Percentiles rank a stretch among this genome's conserved stretches.
Evolutionary conservation across 2,797 vertebrate species (phyloP).

Genomic region (Macroramphosus scolopax): DNA sequence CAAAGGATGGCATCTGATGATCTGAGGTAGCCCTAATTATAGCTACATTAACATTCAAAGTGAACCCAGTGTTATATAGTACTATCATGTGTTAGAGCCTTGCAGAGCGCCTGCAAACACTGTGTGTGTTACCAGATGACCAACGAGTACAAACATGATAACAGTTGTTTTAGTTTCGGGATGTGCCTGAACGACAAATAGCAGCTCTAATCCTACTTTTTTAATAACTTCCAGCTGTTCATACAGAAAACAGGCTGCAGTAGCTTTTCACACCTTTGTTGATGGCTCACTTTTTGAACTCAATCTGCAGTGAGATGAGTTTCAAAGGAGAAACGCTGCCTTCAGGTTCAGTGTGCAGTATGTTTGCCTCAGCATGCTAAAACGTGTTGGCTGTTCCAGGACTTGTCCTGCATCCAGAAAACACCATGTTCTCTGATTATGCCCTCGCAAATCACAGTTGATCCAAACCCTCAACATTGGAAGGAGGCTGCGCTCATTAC

Average conservation of each 20-base stretch:
- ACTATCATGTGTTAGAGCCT: too few relatives aligned
- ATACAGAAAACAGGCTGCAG: slow-evolving; percentile 25
- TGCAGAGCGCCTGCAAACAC: too few relatives aligned
- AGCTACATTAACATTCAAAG: too few relatives aligned
- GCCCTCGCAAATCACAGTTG: slow-evolving; percentile 46
- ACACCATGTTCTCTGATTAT: slow-evolving; percentile 58
- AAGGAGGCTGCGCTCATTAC: slow-evolving; percentile 63
- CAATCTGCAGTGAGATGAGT: too few relatives aligned
- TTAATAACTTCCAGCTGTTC: slow-evolving; percentile 57
- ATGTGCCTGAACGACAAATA: slow-evolving; percentile 47
- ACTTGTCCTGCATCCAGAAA: slow-evolving; percentile 55
- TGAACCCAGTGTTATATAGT: too few relatives aligned
- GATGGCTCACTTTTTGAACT: slow-evolving; percentile 32
- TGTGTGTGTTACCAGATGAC: too few relatives aligned
- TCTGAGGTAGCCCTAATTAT: too few relatives aligned
- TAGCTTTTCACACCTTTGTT: slow-evolving; percentile 53
- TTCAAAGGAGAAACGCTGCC: too few relatives aligned
- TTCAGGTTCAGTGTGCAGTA: not conserved
- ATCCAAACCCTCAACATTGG: slow-evolving; percentile 63
- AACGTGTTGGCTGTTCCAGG: slow-evolving; percentile 35
- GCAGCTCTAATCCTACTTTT: slow-evolving; percentile 36
- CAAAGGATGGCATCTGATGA: too few relatives aligned
- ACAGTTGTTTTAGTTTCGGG: slow-evolving; percentile 49
- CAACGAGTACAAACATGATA: slow-evolving; percentile 51
- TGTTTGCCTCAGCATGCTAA: slow-evolving; percentile 15